A percentile compares a stretch with the other conserved stretches of the same genome.
Conservation (phyloP, 2,797 vertebrate genomes). For the Etheostoma nigrum region DNA sequence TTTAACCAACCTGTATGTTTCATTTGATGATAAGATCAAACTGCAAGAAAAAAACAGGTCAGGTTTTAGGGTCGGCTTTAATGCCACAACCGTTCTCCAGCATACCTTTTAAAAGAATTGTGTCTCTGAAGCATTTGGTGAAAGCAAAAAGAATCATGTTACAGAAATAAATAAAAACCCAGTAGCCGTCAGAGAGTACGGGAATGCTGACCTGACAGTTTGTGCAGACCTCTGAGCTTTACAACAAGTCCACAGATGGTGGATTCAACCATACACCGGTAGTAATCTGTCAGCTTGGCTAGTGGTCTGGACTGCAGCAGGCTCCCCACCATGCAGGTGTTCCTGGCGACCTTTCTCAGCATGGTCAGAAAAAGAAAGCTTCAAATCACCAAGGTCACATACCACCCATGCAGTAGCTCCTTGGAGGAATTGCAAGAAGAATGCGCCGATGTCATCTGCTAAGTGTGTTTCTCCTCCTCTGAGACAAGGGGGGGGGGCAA, state of each 20-base stretch:
- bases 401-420: conserved; percentile 59
- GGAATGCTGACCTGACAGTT: conserved; percentile 68
- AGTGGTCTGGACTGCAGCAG: conserved; percentile 48
- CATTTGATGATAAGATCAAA: conserved; percentile 35
- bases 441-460: conserved; percentile 58
- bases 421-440: conserved; percentile 61
- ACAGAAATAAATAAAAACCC: conserved; percentile 50
- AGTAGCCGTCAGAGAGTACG: conserved; percentile 37
- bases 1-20: conserved; percentile 34
- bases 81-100: conserved; percentile 53
- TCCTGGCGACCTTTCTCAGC: conserved; percentile 64
- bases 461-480: conserved; percentile 54
- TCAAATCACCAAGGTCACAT: conserved; percentile 62
- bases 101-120: conserved; percentile 60
- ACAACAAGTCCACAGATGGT: conserved; percentile 72
- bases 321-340: conserved; percentile 69
- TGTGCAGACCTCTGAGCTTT: conserved; percentile 48
- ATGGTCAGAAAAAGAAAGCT: conserved; percentile 46
- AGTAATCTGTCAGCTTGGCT: conserved; percentile 77
- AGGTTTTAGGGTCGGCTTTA: conserved; percentile 42
- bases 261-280: conserved; percentile 44
- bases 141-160: conserved; percentile 59
- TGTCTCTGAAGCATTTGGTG: conserved; percentile 41
- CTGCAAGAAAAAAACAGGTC: not conserved
- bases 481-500: conserved; percentile 40